phyloP scores from a whole-genome alignment of 2,888 invertebrate species.

The Tenodera sinensis region DNA sequence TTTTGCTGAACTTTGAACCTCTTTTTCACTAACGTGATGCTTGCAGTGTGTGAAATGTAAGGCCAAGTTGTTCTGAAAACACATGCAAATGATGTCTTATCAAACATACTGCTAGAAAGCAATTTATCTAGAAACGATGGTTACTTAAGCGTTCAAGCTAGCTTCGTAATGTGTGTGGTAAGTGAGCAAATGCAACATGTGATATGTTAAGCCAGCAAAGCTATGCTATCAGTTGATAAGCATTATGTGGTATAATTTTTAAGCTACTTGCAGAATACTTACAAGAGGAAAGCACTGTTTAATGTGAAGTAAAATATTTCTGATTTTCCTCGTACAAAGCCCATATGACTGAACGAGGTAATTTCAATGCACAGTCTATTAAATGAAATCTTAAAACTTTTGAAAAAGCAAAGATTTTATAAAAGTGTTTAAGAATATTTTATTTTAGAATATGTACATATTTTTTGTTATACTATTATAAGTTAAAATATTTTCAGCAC shows the following conservation, averaged over 20 bases:
- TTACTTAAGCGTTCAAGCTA: too few species aligned
- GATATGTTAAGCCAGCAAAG: neutral
- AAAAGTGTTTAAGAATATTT: neutral
- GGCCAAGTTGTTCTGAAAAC: too few species aligned
- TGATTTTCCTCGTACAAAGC: neutral
- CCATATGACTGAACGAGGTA: neutral
- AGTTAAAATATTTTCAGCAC: neutral
- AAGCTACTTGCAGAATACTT: neutral
- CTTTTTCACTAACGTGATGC: too few species aligned
- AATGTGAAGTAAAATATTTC: neutral
- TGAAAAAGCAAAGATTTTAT: neutral
- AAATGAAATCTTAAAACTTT: neutral
- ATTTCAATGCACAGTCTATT: neutral
- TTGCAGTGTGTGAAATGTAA: too few species aligned
- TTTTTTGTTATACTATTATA: neutral
- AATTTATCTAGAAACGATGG: too few species aligned
- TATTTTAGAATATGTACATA: neutral
- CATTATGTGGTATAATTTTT: neutral
- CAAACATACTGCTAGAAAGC: too few species aligned
- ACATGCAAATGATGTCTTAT: too few species aligned
- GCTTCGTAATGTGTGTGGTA: too few species aligned
- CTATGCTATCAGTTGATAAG: neutral
- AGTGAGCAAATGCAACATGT: too few species aligned
- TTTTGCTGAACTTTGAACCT: too few species aligned
- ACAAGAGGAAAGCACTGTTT: neutral